phyloP scores from a whole-genome alignment of 1,140 invertebrate genomes.

The Belonocnema kinseyi region DNA sequence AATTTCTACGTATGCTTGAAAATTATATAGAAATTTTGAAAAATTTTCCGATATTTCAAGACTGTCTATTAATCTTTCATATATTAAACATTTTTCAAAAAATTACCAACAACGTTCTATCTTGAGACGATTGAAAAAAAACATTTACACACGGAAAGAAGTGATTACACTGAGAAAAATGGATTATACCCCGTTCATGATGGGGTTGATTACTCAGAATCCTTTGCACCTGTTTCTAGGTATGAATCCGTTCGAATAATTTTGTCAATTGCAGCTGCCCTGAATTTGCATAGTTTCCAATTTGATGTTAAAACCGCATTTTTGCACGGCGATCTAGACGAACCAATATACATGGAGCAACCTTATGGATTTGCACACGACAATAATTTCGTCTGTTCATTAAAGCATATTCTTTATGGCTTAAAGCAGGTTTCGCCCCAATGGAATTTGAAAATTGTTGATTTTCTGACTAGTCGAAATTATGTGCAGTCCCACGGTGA shows the following conservation, averaged over 20 bases:
- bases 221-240: slow-evolving; percentile 17
- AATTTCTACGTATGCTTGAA: too few relatives aligned
- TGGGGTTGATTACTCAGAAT: slow-evolving; percentile 26
- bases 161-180: too few relatives aligned
- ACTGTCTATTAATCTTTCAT: too few relatives aligned
- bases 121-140: too few relatives aligned
- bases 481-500: background rate
- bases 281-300: background rate
- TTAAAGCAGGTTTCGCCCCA: background rate
- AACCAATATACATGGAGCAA: slow-evolving; percentile 19
- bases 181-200: too few relatives aligned
- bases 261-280: background rate
- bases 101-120: too few relatives aligned
- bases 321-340: too few relatives aligned
- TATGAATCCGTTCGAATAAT: slow-evolving; percentile 26
- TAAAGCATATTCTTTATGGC: background rate
- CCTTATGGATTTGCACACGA: slow-evolving; percentile 12
- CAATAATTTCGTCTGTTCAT: background rate
- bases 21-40: too few relatives aligned
- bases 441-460: slow-evolving; percentile 1
- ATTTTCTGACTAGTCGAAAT: background rate
- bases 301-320: slow-evolving; percentile 24
- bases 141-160: too few relatives aligned
- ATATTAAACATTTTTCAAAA: too few relatives aligned
- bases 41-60: too few relatives aligned